Conservation (phyloP, 2,797 vertebrate genomes). For the Sebastes goodei region DNA sequence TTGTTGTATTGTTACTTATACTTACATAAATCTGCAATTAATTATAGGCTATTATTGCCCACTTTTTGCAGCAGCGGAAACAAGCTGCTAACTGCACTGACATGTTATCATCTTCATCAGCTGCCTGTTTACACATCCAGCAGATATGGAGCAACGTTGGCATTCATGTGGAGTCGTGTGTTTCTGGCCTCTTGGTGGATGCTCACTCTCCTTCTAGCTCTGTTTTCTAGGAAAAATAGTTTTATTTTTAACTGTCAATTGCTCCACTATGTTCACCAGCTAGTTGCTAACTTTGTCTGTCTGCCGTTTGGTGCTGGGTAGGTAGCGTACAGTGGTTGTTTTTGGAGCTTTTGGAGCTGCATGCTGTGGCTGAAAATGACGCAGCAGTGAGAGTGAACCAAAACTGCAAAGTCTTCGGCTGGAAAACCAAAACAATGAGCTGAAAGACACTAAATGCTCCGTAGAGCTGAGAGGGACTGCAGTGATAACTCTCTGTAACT, state of each 20-base stretch:
- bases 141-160: background rate
- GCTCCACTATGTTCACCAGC: background rate
- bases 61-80: background rate
- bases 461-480: background rate
- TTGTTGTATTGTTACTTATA: background rate
- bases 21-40: background rate
- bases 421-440: no score
- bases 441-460: background rate
- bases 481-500: no score
- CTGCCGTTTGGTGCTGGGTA: background rate
- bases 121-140: no score
- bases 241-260: background rate
- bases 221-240: background rate
- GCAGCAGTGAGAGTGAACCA: no score
- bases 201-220: background rate
- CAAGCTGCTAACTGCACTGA: background rate
- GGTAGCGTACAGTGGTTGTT: background rate
- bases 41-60: no score
- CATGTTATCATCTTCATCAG: background rate
- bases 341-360: no score
- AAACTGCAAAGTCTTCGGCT: no score
- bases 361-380: no score
- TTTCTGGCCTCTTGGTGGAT: background rate
- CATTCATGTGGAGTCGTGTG: background rate
- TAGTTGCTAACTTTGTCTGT: no score